phyloP scores from a whole-genome alignment of 2,797 vertebrate species.

The Danio albolineatus region DNA sequence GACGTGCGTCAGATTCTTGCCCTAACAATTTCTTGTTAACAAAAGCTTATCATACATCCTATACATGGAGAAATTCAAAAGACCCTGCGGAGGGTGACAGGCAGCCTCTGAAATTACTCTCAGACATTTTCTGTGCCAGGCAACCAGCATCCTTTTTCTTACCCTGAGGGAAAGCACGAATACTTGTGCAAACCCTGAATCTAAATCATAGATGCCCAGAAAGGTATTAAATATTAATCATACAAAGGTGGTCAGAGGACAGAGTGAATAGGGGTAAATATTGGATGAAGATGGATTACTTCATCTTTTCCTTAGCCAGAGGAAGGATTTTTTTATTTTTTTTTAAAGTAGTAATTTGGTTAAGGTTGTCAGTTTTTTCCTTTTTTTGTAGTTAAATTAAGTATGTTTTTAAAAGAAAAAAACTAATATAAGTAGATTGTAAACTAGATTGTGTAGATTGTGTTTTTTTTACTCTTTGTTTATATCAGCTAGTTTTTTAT shows the following conservation, averaged over 20 bases:
- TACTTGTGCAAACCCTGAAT: conserved; percentile 43
- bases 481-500: too few relatives aligned
- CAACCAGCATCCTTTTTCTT: conserved; percentile 12
- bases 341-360: neutral
- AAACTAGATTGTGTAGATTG: too few relatives aligned
- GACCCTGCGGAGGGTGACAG: conserved; percentile 15
- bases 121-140: conserved; percentile 5
- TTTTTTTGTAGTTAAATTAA: too few relatives aligned
- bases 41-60: conserved; percentile 21
- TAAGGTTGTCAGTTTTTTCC: neutral
- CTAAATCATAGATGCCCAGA: conserved; percentile 47
- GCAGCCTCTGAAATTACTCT: conserved; percentile 21
- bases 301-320: conserved; percentile 24
- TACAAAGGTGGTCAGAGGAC: conserved; percentile 45
- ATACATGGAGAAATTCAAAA: conserved; percentile 31
- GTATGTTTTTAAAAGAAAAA: too few relatives aligned
- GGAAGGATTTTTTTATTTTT: conserved; percentile 21
- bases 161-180: conserved; percentile 37
- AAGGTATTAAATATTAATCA: conserved; percentile 49
- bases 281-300: conserved; percentile 60
- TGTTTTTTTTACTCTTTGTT: too few relatives aligned
- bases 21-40: conserved; percentile 35
- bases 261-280: conserved; percentile 51
- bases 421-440: too few relatives aligned
- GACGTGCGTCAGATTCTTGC: conserved; percentile 14